These are phyloP conservation scores for Acanthochromis polyacanthus DNA, from an alignment of 2,113 vertebrate genomes.

Conservation along the genomic window DNA sequence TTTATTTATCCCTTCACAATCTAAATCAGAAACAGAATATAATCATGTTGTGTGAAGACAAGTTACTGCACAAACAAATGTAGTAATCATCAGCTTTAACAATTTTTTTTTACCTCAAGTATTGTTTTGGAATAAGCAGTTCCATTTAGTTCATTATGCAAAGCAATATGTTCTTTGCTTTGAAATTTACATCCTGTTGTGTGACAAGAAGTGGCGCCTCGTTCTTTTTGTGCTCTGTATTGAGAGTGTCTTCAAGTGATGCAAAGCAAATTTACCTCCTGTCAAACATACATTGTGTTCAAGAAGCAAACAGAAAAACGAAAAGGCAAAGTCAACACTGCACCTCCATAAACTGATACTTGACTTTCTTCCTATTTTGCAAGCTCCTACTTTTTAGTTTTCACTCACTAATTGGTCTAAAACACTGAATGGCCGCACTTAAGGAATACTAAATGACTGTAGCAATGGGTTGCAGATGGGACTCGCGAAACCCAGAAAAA, in stretches of 20 bases:
- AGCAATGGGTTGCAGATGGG: constrained; percentile 58
- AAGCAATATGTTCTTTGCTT: background rate
- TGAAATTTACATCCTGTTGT: background rate
- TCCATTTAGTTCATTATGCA: background rate
- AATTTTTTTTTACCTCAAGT: no score
- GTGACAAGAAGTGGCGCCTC: background rate
- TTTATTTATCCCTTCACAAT: background rate
- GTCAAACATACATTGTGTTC: background rate
- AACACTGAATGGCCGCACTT: constrained; percentile 9
- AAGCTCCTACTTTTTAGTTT: background rate
- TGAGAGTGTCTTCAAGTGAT: background rate
- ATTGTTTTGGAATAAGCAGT: no score
- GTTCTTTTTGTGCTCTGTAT: constrained; percentile 4
- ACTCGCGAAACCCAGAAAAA: constrained; percentile 19
- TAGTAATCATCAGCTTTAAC: background rate
- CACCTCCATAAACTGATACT: background rate
- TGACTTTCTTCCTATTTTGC: background rate
- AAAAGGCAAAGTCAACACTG: background rate
- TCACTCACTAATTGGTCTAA: background rate
- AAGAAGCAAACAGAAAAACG: background rate
- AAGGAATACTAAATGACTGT: constrained; percentile 36
- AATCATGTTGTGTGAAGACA: background rate
- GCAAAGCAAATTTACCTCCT: background rate
- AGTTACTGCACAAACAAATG: background rate
- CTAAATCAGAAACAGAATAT: constrained; percentile 3